Evolutionary conservation across 2,797 vertebrate species (phyloP).

Genomic region (Gymnothorax reevesii): DNA sequence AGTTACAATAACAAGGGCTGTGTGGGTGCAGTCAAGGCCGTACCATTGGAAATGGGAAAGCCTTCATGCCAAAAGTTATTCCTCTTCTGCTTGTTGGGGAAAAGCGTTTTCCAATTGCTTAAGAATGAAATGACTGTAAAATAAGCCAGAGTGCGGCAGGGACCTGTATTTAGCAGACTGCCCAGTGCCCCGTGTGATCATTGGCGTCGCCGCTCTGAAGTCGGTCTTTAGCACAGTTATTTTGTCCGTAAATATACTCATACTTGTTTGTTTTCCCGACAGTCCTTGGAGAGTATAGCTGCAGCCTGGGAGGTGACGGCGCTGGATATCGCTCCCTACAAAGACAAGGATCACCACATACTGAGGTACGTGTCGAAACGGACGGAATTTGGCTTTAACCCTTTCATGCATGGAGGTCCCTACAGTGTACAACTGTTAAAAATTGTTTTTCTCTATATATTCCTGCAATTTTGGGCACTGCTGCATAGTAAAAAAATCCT

Average conservation of each 20-base stretch:
- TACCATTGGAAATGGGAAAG: constrained; percentile 54
- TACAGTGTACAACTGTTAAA: no score
- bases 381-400: constrained; percentile 28
- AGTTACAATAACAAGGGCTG: constrained; percentile 58
- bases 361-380: constrained; percentile 70
- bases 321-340: constrained; percentile 79
- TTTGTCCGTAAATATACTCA: neutral
- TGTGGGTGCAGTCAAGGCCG: constrained; percentile 54
- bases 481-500: no score
- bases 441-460: no score
- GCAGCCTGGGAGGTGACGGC: constrained; percentile 75
- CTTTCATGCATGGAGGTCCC: no score
- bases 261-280: constrained; percentile 35
- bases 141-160: neutral
- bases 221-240: neutral
- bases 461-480: no score
- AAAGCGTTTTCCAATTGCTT: constrained; percentile 52
- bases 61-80: constrained; percentile 43
- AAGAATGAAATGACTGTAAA: constrained; percentile 48
- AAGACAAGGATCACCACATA: constrained; percentile 78
- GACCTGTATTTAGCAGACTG: neutral
- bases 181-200: neutral
- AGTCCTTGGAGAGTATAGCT: constrained; percentile 77
- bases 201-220: neutral
- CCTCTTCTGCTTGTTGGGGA: constrained; percentile 38